Evolutionary conservation across 1,140 invertebrate species (phyloP).

Genomic region (Meloidogyne chitwoodi): DNA sequence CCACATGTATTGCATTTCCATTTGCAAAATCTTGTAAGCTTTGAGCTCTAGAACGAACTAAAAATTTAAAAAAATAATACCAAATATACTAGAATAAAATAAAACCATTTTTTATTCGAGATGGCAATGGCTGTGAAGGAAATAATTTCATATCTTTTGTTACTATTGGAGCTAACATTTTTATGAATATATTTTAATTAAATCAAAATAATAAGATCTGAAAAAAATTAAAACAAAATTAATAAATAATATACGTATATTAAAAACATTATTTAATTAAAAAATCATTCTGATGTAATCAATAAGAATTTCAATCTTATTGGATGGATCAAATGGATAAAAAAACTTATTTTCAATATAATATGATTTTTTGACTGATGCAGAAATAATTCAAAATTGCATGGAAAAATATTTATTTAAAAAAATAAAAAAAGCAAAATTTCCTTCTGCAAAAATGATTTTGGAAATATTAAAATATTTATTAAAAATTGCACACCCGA

Average conservation of each 20-base stretch:
- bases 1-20: neutral
- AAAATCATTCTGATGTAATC: neutral
- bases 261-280: neutral
- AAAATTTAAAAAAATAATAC: neutral
- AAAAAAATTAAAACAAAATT: neutral
- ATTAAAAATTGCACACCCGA: neutral
- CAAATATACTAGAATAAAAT: neutral
- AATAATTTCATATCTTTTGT: conserved; percentile 28
- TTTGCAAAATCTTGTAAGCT: conserved; percentile 18
- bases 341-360: no score
- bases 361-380: neutral
- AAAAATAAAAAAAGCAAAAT: neutral
- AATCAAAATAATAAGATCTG: neutral
- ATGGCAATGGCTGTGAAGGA: conserved; percentile 9
- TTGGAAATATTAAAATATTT: neutral
- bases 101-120: conserved; percentile 26
- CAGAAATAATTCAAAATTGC: neutral
- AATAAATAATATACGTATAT: neutral
- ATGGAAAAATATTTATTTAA: neutral
- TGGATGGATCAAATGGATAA: no score
- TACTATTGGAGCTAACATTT: conserved; percentile 23
- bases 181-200: no score
- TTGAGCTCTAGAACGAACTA: conserved; percentile 27
- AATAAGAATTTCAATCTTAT: no score
- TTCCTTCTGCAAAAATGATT: neutral